Conservation (phyloP, 2,797 vertebrate species). For the Enteromius fasciolatus region DNA sequence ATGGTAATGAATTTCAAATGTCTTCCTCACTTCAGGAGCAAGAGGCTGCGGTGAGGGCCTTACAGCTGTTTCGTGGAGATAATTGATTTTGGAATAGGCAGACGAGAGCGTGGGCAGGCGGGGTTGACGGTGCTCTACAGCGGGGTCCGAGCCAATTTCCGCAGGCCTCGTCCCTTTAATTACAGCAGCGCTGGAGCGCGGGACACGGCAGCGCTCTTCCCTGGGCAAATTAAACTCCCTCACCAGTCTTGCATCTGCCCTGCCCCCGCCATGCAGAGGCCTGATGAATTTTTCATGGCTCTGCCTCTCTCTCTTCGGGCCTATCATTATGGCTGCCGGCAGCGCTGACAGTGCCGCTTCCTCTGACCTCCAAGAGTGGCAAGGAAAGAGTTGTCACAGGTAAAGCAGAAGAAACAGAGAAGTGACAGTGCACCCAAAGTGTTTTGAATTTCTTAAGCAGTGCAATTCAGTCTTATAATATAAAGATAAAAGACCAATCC, state of each 20-base stretch:
- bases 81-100: slow-evolving; percentile 85
- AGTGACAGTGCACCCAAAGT: not conserved
- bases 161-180: slow-evolving; percentile 80
- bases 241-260: slow-evolving; percentile 34
- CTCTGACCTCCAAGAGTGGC: slow-evolving; percentile 12
- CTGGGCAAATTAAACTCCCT: slow-evolving; percentile 58
- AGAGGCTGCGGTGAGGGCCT: slow-evolving; percentile 75
- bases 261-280: slow-evolving; percentile 32
- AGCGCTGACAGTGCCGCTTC: slow-evolving; percentile 38
- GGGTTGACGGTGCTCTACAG: slow-evolving; percentile 69
- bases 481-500: not conserved
- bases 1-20: slow-evolving; percentile 81
- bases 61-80: slow-evolving; percentile 81
- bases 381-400: slow-evolving; percentile 16
- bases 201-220: slow-evolving; percentile 37
- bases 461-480: not conserved
- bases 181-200: slow-evolving; percentile 70
- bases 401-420: slow-evolving; percentile 10
- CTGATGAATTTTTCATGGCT: slow-evolving; percentile 61
- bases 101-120: slow-evolving; percentile 76
- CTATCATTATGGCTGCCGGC: slow-evolving; percentile 47
- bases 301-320: slow-evolving; percentile 27
- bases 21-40: slow-evolving; percentile 81
- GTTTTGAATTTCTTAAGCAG: not conserved
- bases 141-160: slow-evolving; percentile 73